A percentile compares a stretch with the other conserved stretches of the same genome.
phyloP scores from a whole-genome alignment of 1,140 invertebrate species.

The Gerris buenoi region DNA sequence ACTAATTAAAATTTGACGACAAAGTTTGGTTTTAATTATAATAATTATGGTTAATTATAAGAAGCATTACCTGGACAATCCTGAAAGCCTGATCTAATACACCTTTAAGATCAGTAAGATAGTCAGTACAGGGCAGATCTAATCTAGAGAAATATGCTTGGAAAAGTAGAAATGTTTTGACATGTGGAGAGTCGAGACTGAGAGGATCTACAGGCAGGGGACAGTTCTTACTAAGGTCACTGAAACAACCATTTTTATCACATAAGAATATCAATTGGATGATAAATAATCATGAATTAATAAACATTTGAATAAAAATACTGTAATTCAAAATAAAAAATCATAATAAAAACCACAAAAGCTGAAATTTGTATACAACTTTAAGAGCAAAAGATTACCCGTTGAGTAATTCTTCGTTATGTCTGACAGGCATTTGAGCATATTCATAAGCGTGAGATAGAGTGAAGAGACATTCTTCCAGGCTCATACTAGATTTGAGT shows the following conservation, averaged over 20 bases:
- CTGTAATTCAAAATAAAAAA: too few relatives aligned
- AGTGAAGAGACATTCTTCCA: slow-evolving; percentile 63
- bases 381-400: too few relatives aligned
- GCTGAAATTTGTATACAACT: too few relatives aligned
- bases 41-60: too few relatives aligned
- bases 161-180: slow-evolving; percentile 83
- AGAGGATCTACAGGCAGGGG: slow-evolving; percentile 54
- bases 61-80: slow-evolving; percentile 67
- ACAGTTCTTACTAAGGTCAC: slow-evolving; percentile 64
- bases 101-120: slow-evolving; percentile 89
- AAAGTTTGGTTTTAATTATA: too few relatives aligned
- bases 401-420: slow-evolving; percentile 94
- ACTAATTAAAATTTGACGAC: too few relatives aligned
- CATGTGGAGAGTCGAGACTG: slow-evolving; percentile 74
- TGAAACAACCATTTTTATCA: slow-evolving; percentile 36
- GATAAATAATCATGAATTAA: too few relatives aligned
- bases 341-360: too few relatives aligned
- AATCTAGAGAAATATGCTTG: slow-evolving; percentile 82
- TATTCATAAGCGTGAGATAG: slow-evolving; percentile 83
- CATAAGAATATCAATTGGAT: too few relatives aligned
- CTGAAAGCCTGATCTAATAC: slow-evolving; percentile 91
- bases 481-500: slow-evolving; percentile 43
- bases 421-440: slow-evolving; percentile 83
- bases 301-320: too few relatives aligned
- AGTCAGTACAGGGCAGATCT: slow-evolving; percentile 77